These are phyloP conservation scores for Agrochola lychnidis DNA, from an alignment of 2,888 invertebrate species.

Conservation along the genomic window DNA sequence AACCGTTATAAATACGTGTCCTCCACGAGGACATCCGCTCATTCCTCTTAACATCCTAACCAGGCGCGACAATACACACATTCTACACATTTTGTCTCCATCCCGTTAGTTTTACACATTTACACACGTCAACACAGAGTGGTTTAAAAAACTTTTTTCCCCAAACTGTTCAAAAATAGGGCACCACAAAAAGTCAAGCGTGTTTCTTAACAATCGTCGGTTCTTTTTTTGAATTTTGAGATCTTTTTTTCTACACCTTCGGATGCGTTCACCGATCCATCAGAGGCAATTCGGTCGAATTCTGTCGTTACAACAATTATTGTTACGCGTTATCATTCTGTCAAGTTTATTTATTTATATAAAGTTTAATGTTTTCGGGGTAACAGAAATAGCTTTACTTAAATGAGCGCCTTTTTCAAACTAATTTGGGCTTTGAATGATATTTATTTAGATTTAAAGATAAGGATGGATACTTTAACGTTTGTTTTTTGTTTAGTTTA, in stretches of 20 bases:
- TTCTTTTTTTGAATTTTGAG: conserved; percentile 77
- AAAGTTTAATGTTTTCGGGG: conserved; percentile 54
- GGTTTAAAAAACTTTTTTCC: conserved; percentile 54
- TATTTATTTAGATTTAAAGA: conserved; percentile 65
- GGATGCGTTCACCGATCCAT: conserved; percentile 79
- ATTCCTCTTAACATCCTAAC: conserved; percentile 50
- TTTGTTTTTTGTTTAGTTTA: conserved; percentile 35
- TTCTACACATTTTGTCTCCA: conserved; percentile 50
- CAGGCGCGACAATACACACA: conserved; percentile 54
- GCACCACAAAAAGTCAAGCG: conserved; percentile 72
- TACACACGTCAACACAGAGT: conserved; percentile 56
- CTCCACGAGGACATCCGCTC: conserved; percentile 55
- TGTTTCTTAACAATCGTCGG: conserved; percentile 78
- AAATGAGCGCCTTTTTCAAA: conserved; percentile 70
- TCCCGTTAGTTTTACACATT: conserved; percentile 62
- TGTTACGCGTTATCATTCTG: conserved; percentile 83
- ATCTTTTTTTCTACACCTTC: conserved; percentile 66
- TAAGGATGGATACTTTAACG: conserved; percentile 37
- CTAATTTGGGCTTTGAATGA: conserved; percentile 65
- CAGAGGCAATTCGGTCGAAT: conserved; percentile 78
- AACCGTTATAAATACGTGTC: conserved; percentile 37
- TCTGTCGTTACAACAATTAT: conserved; percentile 89
- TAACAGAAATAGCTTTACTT: conserved; percentile 70
- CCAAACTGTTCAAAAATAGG: conserved; percentile 71
- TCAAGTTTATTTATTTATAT: conserved; percentile 66